Evolutionary conservation across 2,113 vertebrate genomes (phyloP), one percentile per base, ranked within the genome.

Genomic region (Anhinga rufa): DNA sequence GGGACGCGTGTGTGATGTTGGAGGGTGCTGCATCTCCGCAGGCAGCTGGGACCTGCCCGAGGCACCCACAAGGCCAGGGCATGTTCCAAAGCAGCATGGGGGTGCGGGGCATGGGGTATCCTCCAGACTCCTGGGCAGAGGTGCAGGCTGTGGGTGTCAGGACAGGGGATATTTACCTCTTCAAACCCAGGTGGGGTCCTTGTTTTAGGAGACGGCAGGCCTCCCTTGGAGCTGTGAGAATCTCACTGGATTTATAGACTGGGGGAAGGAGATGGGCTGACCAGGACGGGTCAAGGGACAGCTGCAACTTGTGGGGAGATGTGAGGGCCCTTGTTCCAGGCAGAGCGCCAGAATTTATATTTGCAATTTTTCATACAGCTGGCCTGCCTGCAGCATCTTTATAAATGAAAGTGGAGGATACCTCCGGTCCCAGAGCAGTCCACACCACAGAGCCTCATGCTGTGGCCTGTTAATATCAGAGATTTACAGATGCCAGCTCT

Each of bases 1-100:
- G 28, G 36, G 4, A 15, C 0, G 1, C 0, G 1, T 17, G 31
- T 0, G 3, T 52, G 84, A 15, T 0, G 2, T 36, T 1, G 2
- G 42, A 31, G 32, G 12, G 49, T 22, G 62, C 48, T 42, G 48
- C 44, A 29, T 28, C 22, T 25, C 46, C 1, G 14, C 38, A 17
- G 24, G 28, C 36, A 46, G 61, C 17, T 57, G 60, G n/a, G 54
- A 68, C 22, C 38, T 38, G 54, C 38, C 36, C 2, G 2, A 44
- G 54, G 28, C 22, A 42, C 32, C 44, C 26, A 10, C 22, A 16
- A 4, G 34, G 76, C 65, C 51, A 34, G 40, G 40, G 7, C 48
- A 38, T 62, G 48, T 34, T 29, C 66, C 13, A 32, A 36, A 12
- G 44, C 49, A 71, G 34, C 48, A 24, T 2, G 0, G 24, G 26